Evolutionary conservation across 2,888 invertebrate genomes (phyloP).

Genomic region (Nemapogon koenigi): DNA sequence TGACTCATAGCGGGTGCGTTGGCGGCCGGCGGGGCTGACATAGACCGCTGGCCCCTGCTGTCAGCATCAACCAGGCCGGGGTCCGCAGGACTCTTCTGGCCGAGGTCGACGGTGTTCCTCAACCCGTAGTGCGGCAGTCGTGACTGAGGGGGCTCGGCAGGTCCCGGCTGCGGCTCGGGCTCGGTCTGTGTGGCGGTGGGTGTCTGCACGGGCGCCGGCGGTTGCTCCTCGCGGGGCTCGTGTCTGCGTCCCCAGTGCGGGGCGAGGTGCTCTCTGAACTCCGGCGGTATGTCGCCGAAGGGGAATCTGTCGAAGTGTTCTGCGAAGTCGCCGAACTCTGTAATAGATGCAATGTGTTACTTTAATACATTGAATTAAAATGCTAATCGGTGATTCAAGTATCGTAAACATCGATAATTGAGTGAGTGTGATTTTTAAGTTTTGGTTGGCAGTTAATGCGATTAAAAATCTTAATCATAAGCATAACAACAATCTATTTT

Average conservation of each 20-base stretch:
- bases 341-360: conserved; percentile 32
- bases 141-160: conserved; percentile 29
- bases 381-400: no score
- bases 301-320: conserved; percentile 60
- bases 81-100: conserved; percentile 68
- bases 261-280: conserved; percentile 55
- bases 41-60: conserved; percentile 72
- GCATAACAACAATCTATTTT: no score
- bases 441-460: no score
- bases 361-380: no score
- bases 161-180: conserved; percentile 19
- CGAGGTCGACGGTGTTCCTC: conserved; percentile 81
- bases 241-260: conserved; percentile 49
- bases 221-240: conserved; percentile 33
- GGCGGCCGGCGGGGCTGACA: conserved; percentile 78
- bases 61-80: conserved; percentile 57
- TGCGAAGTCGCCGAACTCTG: conserved; percentile 57
- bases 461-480: no score
- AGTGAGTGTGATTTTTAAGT: no score
- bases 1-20: conserved; percentile 31
- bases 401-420: no score
- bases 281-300: conserved; percentile 57
- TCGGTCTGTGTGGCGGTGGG: conserved; percentile 21
- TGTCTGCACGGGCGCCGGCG: conserved; percentile 22
- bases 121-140: conserved; percentile 70